Evolutionary conservation across 1,140 invertebrate species (phyloP).

Genomic region (Bathynomus jamesi): DNA sequence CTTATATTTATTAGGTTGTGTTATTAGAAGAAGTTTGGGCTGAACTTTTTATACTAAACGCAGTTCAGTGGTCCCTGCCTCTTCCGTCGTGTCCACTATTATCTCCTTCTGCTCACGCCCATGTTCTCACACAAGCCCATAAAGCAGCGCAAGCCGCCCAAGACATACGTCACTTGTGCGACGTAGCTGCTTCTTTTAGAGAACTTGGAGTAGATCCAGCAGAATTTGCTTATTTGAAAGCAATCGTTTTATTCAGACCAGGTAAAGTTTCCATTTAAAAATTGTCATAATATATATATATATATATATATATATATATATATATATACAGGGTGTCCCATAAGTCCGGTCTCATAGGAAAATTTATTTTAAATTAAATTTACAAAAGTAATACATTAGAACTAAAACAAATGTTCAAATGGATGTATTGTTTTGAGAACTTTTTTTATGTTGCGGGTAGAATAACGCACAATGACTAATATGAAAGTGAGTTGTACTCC

Average conservation of each 20-base stretch:
- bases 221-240: constrained; percentile 96
- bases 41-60: constrained; percentile 89
- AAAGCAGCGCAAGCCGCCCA: constrained; percentile 44
- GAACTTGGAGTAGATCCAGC: constrained; percentile 84
- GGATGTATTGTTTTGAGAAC: too few species aligned
- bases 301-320: too few species aligned
- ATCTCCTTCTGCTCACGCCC: constrained; percentile 59
- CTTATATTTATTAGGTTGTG: constrained; percentile 62
- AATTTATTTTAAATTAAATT: too few species aligned
- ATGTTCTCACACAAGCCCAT: constrained; percentile 41
- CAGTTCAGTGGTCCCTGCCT: constrained; percentile 93
- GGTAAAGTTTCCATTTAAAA: constrained; percentile 49
- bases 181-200: constrained; percentile 58
- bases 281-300: too few species aligned
- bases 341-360: too few species aligned
- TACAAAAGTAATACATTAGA: too few species aligned
- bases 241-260: constrained; percentile 90
- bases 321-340: too few species aligned
- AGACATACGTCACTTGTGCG: constrained; percentile 39
- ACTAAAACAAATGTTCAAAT: too few species aligned
- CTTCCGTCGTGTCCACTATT: constrained; percentile 77
- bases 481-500: too few species aligned
- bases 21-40: constrained; percentile 94
- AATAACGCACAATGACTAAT: too few species aligned
- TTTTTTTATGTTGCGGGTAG: too few species aligned